Base-by-base conservation (phyloP, 1,140 invertebrate species). In the Tetraneura akinire region DNA sequence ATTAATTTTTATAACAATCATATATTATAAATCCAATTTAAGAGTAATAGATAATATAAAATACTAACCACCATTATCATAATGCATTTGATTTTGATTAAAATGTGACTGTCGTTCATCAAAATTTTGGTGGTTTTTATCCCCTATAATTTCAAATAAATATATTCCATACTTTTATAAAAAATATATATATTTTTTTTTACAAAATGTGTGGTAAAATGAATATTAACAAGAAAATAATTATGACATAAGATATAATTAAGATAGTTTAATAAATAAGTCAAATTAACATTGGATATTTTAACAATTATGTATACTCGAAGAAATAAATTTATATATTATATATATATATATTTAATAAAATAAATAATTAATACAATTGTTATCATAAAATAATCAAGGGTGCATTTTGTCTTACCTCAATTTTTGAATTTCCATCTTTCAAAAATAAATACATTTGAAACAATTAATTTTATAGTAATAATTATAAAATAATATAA, bases 111-210 rank as follows among this genome's bases (percentile, higher is more conserved):
- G 49, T 3, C 73, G 73, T 14, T 76, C 73, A 45, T 78, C 74
- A 45, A 60, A 78, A 57, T 60, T 23, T 60, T 62, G 55, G 62
- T 78, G 74, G 8, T 78, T 78, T 51, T 71, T 71, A 42, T 78
- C 74, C 18, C 68, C 68, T 78, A 78, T 62, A 42, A 71, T 78
- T 57, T 14, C 26, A 16, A 57, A 57, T 37, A 23, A 74, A 71
- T n/a, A 53, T 57, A 42, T 37, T 23, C 16, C n/a, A n/a, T n/a
- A 23, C 37, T 1, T 71, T 1, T 71, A 2, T 49, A n/a, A n/a
- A n/a, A n/a, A n/a, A n/a, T n/a, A n/a, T n/a, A n/a, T n/a, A n/a
- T 47, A 23, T 11, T 37, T 21, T 10, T 32, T 1, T 26, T 68
- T 18, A 68, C 21, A 68, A 45, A 14, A 68, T 68, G 10, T 47